Evolutionary conservation across 2,113 vertebrate genomes (phyloP).

Genomic region (Mobula hypostoma): DNA sequence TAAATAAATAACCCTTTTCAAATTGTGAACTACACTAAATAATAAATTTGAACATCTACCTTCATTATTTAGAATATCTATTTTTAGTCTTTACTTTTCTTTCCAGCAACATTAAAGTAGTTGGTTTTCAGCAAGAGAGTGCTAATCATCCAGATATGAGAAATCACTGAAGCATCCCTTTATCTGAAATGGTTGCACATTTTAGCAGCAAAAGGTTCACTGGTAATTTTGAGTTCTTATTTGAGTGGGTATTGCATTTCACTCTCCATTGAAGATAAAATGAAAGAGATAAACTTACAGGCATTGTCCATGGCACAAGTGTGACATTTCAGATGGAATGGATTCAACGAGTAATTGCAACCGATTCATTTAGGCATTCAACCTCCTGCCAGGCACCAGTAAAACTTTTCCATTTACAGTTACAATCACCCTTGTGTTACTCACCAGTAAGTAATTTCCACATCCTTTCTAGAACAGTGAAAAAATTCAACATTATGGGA

Average conservation of each 20-base stretch:
- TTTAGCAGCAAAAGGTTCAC: not conserved
- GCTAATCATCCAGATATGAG: not conserved
- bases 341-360: not conserved
- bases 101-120: not conserved
- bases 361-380: not conserved
- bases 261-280: not conserved
- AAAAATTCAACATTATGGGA: not conserved
- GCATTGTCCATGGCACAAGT: not conserved
- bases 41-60: not conserved
- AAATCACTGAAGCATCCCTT: conserved; percentile 12
- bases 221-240: not conserved
- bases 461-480: not conserved
- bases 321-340: not conserved
- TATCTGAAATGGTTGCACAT: not conserved
- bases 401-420: conserved; percentile 3
- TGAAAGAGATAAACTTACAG: conserved; percentile 2
- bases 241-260: not conserved
- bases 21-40: not conserved
- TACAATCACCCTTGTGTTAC: not conserved
- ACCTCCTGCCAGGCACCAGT: not conserved
- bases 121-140: not conserved
- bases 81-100: not conserved
- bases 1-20: not conserved
- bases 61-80: not conserved
- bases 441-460: not conserved